phyloP scores from a whole-genome alignment of 1,140 invertebrate species.

The Drosophila erecta region DNA sequence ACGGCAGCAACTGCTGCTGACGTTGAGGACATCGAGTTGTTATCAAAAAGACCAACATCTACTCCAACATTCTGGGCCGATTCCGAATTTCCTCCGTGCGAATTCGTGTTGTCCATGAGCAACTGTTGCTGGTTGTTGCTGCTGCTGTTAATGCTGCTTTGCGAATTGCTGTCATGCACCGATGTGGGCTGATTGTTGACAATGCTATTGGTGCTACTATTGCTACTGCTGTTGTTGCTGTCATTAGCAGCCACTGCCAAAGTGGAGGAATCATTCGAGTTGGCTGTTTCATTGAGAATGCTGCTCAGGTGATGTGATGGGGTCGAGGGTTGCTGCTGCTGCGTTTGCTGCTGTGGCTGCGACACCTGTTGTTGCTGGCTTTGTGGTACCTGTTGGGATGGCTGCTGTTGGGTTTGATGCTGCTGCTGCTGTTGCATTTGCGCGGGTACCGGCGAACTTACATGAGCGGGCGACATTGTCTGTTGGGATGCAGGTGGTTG shows the following conservation, averaged over 20 bases:
- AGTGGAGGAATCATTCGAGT: constrained; percentile 81
- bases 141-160: constrained; percentile 80
- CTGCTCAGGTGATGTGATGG: constrained; percentile 79
- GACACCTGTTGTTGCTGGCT: constrained; percentile 36
- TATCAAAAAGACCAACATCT: constrained; percentile 76
- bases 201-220: constrained; percentile 82
- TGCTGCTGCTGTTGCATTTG: constrained; percentile 57
- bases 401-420: constrained; percentile 42
- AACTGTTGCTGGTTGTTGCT: constrained; percentile 77
- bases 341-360: constrained; percentile 41
- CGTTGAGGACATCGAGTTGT: constrained; percentile 80
- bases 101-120: constrained; percentile 71
- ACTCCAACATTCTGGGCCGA: constrained; percentile 49
- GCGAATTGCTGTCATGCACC: constrained; percentile 81
- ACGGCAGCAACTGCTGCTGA: constrained; percentile 66
- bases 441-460: constrained; percentile 68
- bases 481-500: constrained; percentile 41
- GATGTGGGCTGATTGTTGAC: constrained; percentile 82
- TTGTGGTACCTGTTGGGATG: constrained; percentile 35
- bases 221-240: constrained; percentile 83
- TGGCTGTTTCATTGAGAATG: constrained; percentile 79
- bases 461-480: constrained; percentile 70
- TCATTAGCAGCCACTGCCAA: constrained; percentile 78
- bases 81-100: constrained; percentile 59
- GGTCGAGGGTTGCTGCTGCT: constrained; percentile 48